phyloP scores from a whole-genome alignment of 1,140 invertebrate genomes.

The Lepidostoma basale region DNA sequence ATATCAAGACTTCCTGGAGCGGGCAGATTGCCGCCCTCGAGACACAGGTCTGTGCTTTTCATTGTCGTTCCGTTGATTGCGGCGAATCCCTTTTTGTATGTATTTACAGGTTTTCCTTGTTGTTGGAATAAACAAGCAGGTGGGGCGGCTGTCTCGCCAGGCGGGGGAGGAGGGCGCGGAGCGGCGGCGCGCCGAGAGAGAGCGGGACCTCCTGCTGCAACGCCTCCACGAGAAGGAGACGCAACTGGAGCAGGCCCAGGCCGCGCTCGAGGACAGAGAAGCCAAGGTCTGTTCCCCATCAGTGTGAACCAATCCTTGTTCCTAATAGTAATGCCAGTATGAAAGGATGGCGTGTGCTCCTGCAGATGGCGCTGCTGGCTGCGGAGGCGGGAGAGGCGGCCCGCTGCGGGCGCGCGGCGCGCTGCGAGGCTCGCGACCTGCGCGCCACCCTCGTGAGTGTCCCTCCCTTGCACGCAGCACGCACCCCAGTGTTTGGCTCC shows the following conservation, averaged over 20 bases:
- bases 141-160: constrained; percentile 76
- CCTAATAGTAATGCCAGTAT: not conserved
- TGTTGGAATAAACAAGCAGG: constrained; percentile 50
- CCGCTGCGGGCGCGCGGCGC: constrained; percentile 34
- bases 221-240: constrained; percentile 69
- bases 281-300: constrained; percentile 62
- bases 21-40: constrained; percentile 84
- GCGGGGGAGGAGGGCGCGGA: constrained; percentile 82
- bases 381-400: constrained; percentile 41
- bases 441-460: constrained; percentile 39
- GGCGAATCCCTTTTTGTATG: too few relatives aligned
- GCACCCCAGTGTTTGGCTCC: not conserved
- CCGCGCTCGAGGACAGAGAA: constrained; percentile 73
- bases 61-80: too few relatives aligned
- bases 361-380: constrained; percentile 42
- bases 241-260: constrained; percentile 72
- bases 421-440: constrained; percentile 31
- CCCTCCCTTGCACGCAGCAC: not conserved
- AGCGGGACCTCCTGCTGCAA: constrained; percentile 69
- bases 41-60: constrained; percentile 72
- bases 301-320: not conserved
- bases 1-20: constrained; percentile 90
- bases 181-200: constrained; percentile 73
- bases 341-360: not conserved
- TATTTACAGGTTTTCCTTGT: not conserved